Base-by-base conservation (phyloP, 2,888 invertebrate genomes). In the Caenorhabditis sulstoni region DNA sequence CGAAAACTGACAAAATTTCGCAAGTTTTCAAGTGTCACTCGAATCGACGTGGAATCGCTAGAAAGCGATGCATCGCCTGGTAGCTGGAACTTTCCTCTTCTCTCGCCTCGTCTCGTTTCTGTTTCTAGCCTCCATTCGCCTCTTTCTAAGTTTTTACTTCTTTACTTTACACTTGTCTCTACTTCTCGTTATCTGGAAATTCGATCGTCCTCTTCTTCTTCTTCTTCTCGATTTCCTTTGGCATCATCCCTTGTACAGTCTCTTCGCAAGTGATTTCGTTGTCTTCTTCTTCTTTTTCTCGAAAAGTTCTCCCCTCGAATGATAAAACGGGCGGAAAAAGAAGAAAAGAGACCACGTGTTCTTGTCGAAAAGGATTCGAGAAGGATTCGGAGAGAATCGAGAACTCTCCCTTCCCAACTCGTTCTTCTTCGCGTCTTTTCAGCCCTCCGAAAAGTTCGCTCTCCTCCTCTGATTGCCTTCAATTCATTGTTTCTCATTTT, bases 161-260 rank as follows among this genome's bases (percentile, higher is more conserved):
- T 75, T 62, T 75, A 52, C 52, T 58, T 75, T 65, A 65, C 67
- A 59, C 67, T 62, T 58, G 47, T 41, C 67, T 44, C 50, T 49
- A 49, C 47, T 52, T 49, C 41, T 71, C 45, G 58, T 65, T 59
- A 74, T 66, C 74, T 74, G 65, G 52, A 66, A 74, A 57, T 66
- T 29, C 53, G 41, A 74, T 66, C 66, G 58, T 64, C 53, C 37
- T 59, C 62, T 64, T 22, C 23, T 20, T 41, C 18, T 20, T 18
- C 45, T n/a, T 45, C 55, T 52, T 23, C 8, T 65, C 20, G n/a
- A 37, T 8, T 37, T 11, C 12, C 12, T 8, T 41, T 41, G 12
- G 29, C 29, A 14, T 41, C 12, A 41, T 37, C 7, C 11, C 18
- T 62, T 52, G 39, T 64, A 50, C 61, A 61, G 16, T 23, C 47